Conservation (phyloP, 2,113 vertebrate species). For the Toxotes jaculatrix region DNA sequence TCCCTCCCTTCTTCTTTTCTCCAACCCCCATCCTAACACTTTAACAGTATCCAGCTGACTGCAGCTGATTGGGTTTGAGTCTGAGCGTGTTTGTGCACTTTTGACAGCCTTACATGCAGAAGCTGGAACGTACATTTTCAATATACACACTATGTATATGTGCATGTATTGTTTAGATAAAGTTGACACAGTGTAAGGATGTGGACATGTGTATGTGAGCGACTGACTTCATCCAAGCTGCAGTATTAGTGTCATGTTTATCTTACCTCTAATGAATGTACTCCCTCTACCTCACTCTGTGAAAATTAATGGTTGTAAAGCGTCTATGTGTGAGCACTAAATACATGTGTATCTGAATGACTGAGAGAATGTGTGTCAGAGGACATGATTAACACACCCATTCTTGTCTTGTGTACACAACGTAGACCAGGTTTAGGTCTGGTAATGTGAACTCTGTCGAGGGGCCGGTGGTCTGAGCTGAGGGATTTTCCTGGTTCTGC, state of each 20-base stretch:
- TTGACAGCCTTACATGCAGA: not conserved
- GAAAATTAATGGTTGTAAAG: constrained; percentile 7
- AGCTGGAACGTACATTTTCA: not conserved
- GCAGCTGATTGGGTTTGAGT: constrained; percentile 21
- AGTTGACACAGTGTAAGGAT: not conserved
- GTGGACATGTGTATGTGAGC: not conserved
- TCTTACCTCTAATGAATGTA: constrained; percentile 7
- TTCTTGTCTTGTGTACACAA: constrained; percentile 46
- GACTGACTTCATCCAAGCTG: not conserved
- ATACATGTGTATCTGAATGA: not conserved
- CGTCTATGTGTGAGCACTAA: constrained; percentile 3
- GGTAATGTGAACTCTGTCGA: constrained; percentile 46
- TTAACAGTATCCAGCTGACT: constrained; percentile 73
- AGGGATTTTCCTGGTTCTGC: constrained; percentile 30
- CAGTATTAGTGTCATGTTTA: constrained; percentile 40
- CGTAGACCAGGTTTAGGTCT: constrained; percentile 36
- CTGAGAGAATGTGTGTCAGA: constrained; percentile 23
- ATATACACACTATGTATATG: not conserved
- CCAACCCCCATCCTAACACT: constrained; percentile 40
- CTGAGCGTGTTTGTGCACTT: constrained; percentile 12
- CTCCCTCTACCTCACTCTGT: not conserved
- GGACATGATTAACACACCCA: constrained; percentile 51
- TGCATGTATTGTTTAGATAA: not conserved
- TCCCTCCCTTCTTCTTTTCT: not conserved
- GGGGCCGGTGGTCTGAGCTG: constrained; percentile 33